Percentiles rank a stretch among this genome's conserved stretches.
These are phyloP conservation scores for Choristoneura rosaceana DNA, from an alignment of 2,888 invertebrate species.

Conservation along the genomic window DNA sequence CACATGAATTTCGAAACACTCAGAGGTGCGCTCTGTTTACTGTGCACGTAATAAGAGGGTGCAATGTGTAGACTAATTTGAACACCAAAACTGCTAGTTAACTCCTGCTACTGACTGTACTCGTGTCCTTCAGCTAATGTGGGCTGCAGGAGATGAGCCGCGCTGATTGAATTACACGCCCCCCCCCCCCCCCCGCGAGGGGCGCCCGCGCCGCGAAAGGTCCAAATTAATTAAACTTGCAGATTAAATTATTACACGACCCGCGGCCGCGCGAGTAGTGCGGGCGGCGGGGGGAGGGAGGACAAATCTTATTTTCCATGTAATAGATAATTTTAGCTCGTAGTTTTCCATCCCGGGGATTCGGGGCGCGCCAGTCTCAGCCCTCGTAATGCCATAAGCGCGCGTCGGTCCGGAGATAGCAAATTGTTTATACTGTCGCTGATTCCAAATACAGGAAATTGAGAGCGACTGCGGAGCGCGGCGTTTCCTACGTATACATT, in stretches of 20 bases:
- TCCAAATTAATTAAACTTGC: constrained; percentile 73
- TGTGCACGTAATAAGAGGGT: no score
- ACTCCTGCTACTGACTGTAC: no score
- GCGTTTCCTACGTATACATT: background rate
- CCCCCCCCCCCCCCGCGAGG: constrained; percentile 30
- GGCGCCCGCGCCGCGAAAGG: constrained; percentile 56
- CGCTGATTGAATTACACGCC: constrained; percentile 18
- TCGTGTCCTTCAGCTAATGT: background rate
- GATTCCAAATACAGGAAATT: constrained; percentile 31
- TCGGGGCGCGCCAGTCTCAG: background rate
- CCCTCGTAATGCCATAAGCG: constrained; percentile 19
- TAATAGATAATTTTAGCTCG: constrained; percentile 7
- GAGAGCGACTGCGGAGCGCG: constrained; percentile 2
- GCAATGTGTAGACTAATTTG: no score
- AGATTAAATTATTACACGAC: constrained; percentile 65
- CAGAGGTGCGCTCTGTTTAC: no score
- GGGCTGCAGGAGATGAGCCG: background rate
- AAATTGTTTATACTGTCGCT: constrained; percentile 21
- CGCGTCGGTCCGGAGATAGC: constrained; percentile 18
- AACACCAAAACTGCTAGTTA: no score
- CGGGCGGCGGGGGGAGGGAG: background rate
- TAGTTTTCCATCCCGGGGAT: background rate
- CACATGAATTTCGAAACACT: no score
- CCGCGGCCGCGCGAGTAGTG: constrained; percentile 38
- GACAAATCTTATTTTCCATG: constrained; percentile 13